These are phyloP conservation scores for Drosophila azteca DNA, from an alignment of 1,140 invertebrate species.

Conservation along the genomic window DNA sequence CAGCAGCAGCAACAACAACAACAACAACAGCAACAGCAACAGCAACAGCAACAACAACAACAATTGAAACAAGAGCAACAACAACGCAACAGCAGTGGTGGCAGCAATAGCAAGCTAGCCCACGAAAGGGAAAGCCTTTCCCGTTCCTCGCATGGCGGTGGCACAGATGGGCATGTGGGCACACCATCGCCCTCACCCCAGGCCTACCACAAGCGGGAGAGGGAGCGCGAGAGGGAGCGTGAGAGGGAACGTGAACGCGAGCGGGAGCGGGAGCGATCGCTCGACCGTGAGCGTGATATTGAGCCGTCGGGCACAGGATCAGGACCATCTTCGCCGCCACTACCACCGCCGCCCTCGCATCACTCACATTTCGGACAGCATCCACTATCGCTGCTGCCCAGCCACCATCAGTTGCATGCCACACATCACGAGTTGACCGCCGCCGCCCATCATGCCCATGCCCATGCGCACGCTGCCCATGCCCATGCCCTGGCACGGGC, in stretches of 20 bases:
- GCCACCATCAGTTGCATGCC: conserved; percentile 66
- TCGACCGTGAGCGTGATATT: conserved; percentile 48
- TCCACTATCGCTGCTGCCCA: conserved; percentile 57
- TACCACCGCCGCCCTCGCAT: conserved; percentile 52
- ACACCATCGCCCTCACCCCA: conserved; percentile 61
- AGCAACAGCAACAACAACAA: conserved; percentile 52
- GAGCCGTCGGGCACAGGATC: conserved; percentile 32
- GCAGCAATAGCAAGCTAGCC: conserved; percentile 48
- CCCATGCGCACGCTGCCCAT: conserved; percentile 40
- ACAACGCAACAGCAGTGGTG: conserved; percentile 35
- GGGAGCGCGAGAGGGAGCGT: conserved; percentile 34
- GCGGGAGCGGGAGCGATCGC: conserved; percentile 47
- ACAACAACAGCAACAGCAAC: conserved; percentile 53
- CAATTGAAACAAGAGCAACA: conserved; percentile 37
- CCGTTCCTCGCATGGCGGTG: conserved; percentile 55
- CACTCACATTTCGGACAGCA: conserved; percentile 70
- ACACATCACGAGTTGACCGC: conserved; percentile 69
- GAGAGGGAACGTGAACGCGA: conserved; percentile 36
- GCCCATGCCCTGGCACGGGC: conserved; percentile 68
- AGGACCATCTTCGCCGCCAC: conserved; percentile 29
- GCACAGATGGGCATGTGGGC: conserved; percentile 38
- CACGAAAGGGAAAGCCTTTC: conserved; percentile 40
- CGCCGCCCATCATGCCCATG: conserved; percentile 40
- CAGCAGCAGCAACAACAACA: conserved; percentile 58
- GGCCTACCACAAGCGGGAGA: conserved; percentile 31